Percentiles rank a stretch among this genome's conserved stretches.
These are phyloP conservation scores for Drosophila merina DNA, from an alignment of 2,888 invertebrate genomes.

Conservation along the genomic window DNA sequence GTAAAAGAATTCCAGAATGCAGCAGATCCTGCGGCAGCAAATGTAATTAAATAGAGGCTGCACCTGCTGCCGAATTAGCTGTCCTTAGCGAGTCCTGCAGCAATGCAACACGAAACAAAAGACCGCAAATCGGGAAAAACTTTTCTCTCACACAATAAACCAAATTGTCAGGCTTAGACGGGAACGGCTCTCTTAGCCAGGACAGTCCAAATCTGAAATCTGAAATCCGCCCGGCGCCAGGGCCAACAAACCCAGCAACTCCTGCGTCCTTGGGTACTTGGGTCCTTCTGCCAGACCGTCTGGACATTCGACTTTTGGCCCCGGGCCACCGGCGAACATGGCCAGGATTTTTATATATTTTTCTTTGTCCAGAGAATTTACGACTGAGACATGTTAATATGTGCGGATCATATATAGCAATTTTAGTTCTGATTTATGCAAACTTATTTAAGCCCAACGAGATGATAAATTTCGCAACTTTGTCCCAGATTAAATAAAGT, in stretches of 20 bases:
- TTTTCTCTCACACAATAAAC: constrained; percentile 35
- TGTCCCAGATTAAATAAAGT: constrained; percentile 29
- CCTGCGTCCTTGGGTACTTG: background rate
- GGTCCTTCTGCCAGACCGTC: constrained; percentile 10
- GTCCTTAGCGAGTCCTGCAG: constrained; percentile 4
- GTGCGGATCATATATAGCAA: constrained; percentile 46
- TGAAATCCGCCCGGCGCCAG: constrained; percentile 15
- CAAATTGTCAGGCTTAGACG: constrained; percentile 28
- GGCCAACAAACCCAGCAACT: background rate
- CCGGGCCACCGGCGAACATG: constrained; percentile 36
- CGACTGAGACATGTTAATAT: constrained; percentile 63
- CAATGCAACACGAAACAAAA: background rate
- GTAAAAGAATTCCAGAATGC: constrained; percentile 62
- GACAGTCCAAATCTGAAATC: constrained; percentile 28
- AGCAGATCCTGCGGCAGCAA: constrained; percentile 35
- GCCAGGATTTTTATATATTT: constrained; percentile 26
- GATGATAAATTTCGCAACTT: constrained; percentile 39
- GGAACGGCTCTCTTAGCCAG: background rate
- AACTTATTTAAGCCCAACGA: constrained; percentile 42
- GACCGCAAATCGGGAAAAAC: constrained; percentile 15
- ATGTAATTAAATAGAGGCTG: constrained; percentile 71
- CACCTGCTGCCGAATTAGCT: constrained; percentile 44
- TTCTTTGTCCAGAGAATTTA: constrained; percentile 50
- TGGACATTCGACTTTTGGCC: constrained; percentile 54
- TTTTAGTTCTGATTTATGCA: constrained; percentile 59